These are phyloP conservation scores for Casuarius casuarius DNA, from an alignment of 2,113 vertebrate genomes.

Conservation along the genomic window DNA sequence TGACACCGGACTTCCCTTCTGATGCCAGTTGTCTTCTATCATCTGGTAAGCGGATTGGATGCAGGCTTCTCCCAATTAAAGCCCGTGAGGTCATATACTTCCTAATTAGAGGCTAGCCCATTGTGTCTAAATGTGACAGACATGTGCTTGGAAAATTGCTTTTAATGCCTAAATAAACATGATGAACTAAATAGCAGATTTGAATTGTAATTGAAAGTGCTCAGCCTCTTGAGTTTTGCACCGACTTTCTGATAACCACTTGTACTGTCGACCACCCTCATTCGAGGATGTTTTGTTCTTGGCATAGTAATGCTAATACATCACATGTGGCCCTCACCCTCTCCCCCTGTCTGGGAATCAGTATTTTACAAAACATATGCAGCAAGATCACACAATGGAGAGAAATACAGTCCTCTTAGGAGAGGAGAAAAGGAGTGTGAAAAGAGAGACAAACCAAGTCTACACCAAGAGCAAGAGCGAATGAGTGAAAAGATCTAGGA, in stretches of 20 bases:
- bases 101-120: slow-evolving; percentile 67
- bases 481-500: background rate
- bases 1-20: slow-evolving; percentile 62
- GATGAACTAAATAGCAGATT: slow-evolving; percentile 47
- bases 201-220: slow-evolving; percentile 36
- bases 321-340: background rate
- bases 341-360: background rate
- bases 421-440: background rate
- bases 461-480: fast-evolving
- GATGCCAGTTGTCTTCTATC: slow-evolving; percentile 53
- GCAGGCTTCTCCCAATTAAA: slow-evolving; percentile 68
- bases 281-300: slow-evolving; percentile 8
- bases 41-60: slow-evolving; percentile 63
- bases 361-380: background rate
- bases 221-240: slow-evolving; percentile 15
- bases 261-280: background rate
- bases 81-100: slow-evolving; percentile 60
- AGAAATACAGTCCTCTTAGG: background rate
- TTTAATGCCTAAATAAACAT: slow-evolving; percentile 61
- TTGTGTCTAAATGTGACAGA: slow-evolving; percentile 70
- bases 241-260: background rate
- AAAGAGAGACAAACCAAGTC: background rate
- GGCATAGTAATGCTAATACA: background rate
- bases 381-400: background rate
- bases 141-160: slow-evolving; percentile 65